phyloP scores from a whole-genome alignment of 2,113 vertebrate genomes.

The Todiramphus chloris region DNA sequence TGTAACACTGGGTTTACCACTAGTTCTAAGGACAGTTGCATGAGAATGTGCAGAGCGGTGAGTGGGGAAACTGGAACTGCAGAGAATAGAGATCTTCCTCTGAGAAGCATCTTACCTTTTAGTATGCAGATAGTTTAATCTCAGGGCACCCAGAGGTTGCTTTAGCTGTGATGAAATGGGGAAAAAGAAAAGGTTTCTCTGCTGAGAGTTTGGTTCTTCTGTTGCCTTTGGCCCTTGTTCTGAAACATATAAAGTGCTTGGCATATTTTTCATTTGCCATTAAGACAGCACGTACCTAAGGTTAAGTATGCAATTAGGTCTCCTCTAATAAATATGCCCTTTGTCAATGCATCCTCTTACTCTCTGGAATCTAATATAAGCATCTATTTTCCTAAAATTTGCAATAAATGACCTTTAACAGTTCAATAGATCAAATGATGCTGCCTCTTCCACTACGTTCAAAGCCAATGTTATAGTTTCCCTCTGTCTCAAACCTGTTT shows the following conservation, averaged over 20 bases:
- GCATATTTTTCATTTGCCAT: slow-evolving; percentile 20
- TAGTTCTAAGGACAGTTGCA: neutral
- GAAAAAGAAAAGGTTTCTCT: neutral
- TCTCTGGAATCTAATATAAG: neutral
- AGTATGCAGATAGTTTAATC: neutral
- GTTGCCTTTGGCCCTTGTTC: neutral
- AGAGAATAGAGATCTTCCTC: neutral
- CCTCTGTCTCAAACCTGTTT: neutral
- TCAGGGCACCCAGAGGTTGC: neutral
- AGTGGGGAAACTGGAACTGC: neutral
- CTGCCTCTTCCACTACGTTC: neutral
- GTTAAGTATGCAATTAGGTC: slow-evolving; percentile 45
- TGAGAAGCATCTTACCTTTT: neutral
- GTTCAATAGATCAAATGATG: neutral
- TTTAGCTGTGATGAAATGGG: neutral
- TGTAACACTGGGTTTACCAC: neutral
- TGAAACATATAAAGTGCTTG: neutral
- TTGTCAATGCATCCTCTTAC: neutral
- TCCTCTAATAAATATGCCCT: slow-evolving; percentile 12
- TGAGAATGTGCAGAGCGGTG: neutral
- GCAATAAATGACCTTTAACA: neutral
- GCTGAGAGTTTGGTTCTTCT: neutral
- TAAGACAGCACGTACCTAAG: neutral
- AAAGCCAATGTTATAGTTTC: neutral
- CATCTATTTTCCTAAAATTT: neutral